Evolutionary conservation across 2,113 vertebrate species (phyloP).

Genomic region (Pituophis catenifer): DNA sequence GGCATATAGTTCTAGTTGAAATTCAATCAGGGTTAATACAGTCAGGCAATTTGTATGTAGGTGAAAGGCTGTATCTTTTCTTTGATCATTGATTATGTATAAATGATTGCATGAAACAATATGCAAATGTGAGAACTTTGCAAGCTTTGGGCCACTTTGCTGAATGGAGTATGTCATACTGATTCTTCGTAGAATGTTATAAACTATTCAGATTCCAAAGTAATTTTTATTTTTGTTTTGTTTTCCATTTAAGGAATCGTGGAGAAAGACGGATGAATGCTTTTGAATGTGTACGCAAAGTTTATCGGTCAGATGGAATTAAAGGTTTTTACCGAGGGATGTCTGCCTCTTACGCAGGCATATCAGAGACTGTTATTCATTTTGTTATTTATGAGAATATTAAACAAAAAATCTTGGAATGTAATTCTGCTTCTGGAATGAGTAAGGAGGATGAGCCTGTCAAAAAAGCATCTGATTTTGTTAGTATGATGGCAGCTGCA

Average conservation of each 20-base stretch:
- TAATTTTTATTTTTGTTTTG: conserved; percentile 5
- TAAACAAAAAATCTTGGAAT: conserved; percentile 86
- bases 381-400: conserved; percentile 99
- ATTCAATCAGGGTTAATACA: neutral
- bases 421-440: conserved; percentile 78
- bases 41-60: neutral
- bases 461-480: conserved; percentile 93
- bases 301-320: conserved; percentile 90
- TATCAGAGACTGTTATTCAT: conserved; percentile 98
- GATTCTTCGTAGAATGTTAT: neutral
- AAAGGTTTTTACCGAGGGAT: conserved; percentile 97
- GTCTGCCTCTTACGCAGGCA: conserved; percentile 97
- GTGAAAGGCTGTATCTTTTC: neutral
- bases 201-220: neutral
- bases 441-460: conserved; percentile 83
- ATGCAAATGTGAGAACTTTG: neutral
- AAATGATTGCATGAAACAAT: neutral
- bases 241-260: conserved; percentile 75
- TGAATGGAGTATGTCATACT: neutral
- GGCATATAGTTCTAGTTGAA: neutral
- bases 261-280: conserved; percentile 91
- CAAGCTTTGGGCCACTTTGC: neutral
- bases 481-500: conserved; percentile 96
- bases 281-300: conserved; percentile 87
- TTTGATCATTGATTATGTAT: neutral